A percentile compares a stretch with the other conserved stretches of the same genome.
Evolutionary conservation across 2,888 invertebrate genomes (phyloP).

Genomic region (Lycaena phlaeas): DNA sequence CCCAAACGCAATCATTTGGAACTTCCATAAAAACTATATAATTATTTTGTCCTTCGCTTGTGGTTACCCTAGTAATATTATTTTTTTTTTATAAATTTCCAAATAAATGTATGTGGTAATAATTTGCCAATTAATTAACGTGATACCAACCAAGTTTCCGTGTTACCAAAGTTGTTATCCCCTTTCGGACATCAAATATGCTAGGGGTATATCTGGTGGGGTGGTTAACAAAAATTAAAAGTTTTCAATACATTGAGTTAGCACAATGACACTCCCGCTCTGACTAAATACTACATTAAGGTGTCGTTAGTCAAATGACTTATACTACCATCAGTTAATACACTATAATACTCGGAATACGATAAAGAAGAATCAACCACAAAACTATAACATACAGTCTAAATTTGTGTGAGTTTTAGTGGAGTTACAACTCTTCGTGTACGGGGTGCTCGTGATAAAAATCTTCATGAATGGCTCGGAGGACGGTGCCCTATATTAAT

Average conservation of each 20-base stretch:
- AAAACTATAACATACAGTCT: constrained; percentile 7
- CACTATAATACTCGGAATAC: background rate
- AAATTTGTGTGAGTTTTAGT: constrained; percentile 15
- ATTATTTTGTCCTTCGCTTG: too few species aligned
- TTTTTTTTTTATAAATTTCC: too few species aligned
- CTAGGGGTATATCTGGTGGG: too few species aligned
- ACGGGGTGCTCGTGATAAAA: constrained; percentile 33
- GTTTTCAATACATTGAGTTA: constrained; percentile 65
- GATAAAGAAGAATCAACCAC: constrained; percentile 21
- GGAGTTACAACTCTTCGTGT: constrained; percentile 18
- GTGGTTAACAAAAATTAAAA: constrained; percentile 71
- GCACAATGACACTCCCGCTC: constrained; percentile 57
- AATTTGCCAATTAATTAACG: too few species aligned
- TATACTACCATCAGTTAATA: constrained; percentile 11
- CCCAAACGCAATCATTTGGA: too few species aligned
- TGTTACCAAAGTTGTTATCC: too few species aligned
- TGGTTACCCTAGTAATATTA: too few species aligned
- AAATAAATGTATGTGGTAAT: too few species aligned
- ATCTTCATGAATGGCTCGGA: constrained; percentile 58
- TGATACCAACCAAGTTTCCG: too few species aligned
- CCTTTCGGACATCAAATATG: too few species aligned
- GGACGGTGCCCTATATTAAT: constrained; percentile 53
- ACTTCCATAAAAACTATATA: too few species aligned
- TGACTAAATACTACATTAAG: constrained; percentile 68
- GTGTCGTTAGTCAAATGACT: constrained; percentile 66